Base-by-base conservation (phyloP, 2,888 invertebrate species). In the Sinhomidia bicolor region DNA sequence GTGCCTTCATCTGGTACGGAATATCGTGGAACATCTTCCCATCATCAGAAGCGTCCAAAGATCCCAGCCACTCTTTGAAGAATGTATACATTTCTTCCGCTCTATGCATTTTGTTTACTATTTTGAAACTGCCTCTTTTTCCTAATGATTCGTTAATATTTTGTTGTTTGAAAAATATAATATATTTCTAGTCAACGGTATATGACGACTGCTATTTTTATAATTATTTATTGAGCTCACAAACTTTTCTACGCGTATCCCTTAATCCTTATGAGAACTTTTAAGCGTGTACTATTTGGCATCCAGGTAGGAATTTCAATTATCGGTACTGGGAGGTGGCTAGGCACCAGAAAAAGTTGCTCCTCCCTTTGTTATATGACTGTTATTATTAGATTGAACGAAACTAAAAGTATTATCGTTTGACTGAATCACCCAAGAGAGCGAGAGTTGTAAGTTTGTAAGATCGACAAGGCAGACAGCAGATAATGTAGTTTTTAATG, bases 1-100 rank as follows among this genome's bases (percentile, higher is more conserved):
- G 86, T 91, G 90, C 92, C 92, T 92, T 92, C 90, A 92, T 89
- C 85, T 92, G 91, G 68, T 90, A 92, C 5, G 92, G 91, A 44
- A 91, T 90, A 68, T 92, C 89, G 62, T 89, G 91, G 79, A 91
- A 91, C 47, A 90, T 54, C 89, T 90, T 92, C 20, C 88, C 89
- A 65, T 89, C 86, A 29, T 89, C 90, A 26, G 90, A 80, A 51
- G 88, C 85, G 60, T 92, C 91, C 54, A 90, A 36, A 26, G 91
- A 91, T 47, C 86, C 86, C 17, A 92, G 87, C 90, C 91, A 91
- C 76, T 89, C 91, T 74, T 90, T 89, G 51, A 92, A 89, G 80
- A 91, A 89, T 47, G 89, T 89, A 65, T 90, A 90, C 85, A 92
- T 84, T 88, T 91, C 92, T 78, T 91, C 91, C 20, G 91, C 92